Conservation (phyloP, 2,888 invertebrate genomes). For the Epirrhoe tristata region DNA sequence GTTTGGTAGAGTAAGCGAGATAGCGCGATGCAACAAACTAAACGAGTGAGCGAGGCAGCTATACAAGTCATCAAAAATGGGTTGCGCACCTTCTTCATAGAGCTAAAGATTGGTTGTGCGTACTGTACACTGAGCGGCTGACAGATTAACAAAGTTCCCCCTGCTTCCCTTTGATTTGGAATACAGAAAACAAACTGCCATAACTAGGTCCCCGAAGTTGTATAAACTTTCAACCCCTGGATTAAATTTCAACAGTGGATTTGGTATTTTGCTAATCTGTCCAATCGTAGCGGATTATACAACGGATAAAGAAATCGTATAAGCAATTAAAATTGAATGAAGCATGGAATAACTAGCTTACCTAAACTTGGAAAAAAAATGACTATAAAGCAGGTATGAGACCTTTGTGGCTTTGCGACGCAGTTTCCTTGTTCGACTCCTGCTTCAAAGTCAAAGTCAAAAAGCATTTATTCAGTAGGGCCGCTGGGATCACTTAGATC, state of each 20-base stretch:
- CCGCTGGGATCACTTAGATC: too few species aligned
- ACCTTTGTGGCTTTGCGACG: too few species aligned
- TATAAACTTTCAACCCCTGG: slow-evolving; percentile 14
- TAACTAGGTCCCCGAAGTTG: slow-evolving; percentile 24
- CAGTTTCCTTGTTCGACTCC: too few species aligned
- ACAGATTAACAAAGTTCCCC: slow-evolving; percentile 26
- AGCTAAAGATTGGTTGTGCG: too few species aligned
- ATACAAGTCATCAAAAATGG: too few species aligned
- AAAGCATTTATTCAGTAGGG: too few species aligned
- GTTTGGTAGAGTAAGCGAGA: too few species aligned
- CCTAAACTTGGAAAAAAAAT: not conserved
- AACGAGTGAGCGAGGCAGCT: too few species aligned
- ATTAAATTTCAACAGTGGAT: slow-evolving; percentile 23
- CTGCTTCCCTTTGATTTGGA: slow-evolving; percentile 16
- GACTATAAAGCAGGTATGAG: too few species aligned
- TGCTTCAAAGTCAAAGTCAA: too few species aligned
- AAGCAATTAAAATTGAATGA: not conserved
- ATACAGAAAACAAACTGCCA: slow-evolving; percentile 22
- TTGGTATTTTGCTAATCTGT: slow-evolving; percentile 10
- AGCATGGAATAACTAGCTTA: not conserved
- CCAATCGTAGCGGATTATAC: slow-evolving; percentile 17
- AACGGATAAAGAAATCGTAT: slow-evolving; percentile 4
- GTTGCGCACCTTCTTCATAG: too few species aligned
- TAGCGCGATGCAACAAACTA: too few species aligned
- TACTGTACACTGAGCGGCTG: slow-evolving; percentile 4